Evolutionary conservation across 2,113 vertebrate genomes (phyloP).

Genomic region (Marmota flaviventris): DNA sequence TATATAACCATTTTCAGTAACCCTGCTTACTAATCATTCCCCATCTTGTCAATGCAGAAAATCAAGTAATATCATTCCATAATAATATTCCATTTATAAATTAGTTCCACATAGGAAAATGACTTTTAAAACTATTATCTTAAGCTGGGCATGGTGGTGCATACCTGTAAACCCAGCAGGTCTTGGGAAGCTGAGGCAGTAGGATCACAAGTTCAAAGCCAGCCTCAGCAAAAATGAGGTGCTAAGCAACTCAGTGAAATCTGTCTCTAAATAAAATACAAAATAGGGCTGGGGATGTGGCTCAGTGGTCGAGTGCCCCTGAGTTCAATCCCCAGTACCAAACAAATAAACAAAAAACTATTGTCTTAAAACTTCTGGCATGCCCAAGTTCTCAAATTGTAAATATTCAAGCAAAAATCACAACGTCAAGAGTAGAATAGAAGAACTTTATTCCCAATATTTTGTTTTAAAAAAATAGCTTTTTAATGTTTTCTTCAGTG

Average conservation of each 20-base stretch:
- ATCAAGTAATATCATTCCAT: constrained; percentile 13
- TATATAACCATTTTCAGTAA: not conserved
- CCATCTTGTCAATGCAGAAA: constrained; percentile 33
- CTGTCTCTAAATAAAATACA: no score
- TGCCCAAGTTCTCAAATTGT: constrained; percentile 25
- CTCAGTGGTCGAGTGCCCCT: no score
- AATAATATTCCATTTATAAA: constrained; percentile 42
- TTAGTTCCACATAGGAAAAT: not conserved
- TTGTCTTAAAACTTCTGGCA: constrained; percentile 52
- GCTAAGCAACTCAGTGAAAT: no score
- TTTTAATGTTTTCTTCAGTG: constrained; percentile 66
- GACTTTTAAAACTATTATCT: not conserved
- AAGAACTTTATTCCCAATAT: constrained; percentile 22
- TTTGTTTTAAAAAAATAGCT: constrained; percentile 62
- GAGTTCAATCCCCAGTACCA: no score
- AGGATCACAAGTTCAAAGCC: no score
- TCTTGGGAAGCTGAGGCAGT: no score
- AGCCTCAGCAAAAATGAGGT: no score
- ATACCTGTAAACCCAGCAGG: no score
- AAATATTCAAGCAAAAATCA: constrained; percentile 57
- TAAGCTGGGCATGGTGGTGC: no score
- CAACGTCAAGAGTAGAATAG: not conserved
- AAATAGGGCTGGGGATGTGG: no score
- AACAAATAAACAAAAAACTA: no score
- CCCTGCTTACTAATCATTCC: not conserved